Evolutionary conservation across 2,113 vertebrate species (phyloP).

Genomic region (Grantiella picta): DNA sequence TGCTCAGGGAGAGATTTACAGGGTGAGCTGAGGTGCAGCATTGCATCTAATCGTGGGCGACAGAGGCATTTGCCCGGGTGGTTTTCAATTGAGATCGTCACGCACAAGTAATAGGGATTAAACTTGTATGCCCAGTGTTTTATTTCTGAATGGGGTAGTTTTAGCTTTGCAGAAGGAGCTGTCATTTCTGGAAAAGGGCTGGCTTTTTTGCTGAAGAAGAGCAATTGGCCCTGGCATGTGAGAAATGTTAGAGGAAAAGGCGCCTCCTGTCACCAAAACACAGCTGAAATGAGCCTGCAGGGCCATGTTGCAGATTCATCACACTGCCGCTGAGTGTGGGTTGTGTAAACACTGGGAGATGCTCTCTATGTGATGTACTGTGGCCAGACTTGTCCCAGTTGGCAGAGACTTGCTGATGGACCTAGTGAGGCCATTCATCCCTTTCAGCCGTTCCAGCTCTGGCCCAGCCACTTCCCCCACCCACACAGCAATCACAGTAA

Average conservation of each 20-base stretch:
- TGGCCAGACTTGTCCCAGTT: neutral
- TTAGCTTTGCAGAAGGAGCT: neutral
- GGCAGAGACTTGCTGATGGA: neutral
- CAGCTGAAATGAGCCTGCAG: neutral
- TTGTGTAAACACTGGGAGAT: neutral
- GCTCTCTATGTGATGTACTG: neutral
- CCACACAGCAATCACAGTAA: neutral
- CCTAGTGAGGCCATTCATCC: neutral
- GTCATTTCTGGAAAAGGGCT: neutral
- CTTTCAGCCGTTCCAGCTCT: neutral
- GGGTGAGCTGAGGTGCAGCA: neutral
- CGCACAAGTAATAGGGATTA: neutral
- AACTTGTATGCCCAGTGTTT: neutral
- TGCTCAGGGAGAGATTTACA: neutral
- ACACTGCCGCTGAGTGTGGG: neutral
- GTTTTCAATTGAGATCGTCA: constrained; percentile 2
- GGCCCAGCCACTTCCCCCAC: neutral
- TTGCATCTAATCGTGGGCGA: neutral
- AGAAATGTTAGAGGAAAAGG: neutral
- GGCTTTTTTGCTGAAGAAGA: constrained; percentile 15
- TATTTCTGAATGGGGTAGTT: neutral
- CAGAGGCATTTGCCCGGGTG: neutral
- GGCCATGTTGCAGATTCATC: neutral
- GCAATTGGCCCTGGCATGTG: neutral
- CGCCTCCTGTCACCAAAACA: neutral